Evolutionary conservation across 2,888 invertebrate species (phyloP).

Genomic region (Plagiodera versicolora): DNA sequence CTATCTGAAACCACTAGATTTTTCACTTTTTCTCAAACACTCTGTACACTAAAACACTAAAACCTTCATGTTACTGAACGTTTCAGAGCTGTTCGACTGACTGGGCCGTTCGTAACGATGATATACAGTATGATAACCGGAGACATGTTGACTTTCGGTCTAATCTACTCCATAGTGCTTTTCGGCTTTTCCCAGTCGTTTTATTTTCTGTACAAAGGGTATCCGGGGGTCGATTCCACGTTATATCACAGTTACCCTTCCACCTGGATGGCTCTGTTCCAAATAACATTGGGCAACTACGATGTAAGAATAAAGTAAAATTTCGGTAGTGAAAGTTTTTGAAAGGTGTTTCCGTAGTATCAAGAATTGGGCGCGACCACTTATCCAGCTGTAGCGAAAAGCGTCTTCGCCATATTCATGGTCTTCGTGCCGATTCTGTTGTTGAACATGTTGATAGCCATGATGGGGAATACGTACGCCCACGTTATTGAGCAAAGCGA

Average conservation of each 20-base stretch:
- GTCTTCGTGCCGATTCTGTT: conserved; percentile 95
- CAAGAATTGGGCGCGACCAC: conserved; percentile 86
- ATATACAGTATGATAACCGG: conserved; percentile 99
- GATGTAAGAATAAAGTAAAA: conserved; percentile 68
- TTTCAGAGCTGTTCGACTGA: conserved; percentile 84
- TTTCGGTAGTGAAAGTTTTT: too few species aligned
- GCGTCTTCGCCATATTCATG: conserved; percentile 97
- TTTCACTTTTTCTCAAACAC: too few species aligned
- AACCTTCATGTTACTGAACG: too few species aligned
- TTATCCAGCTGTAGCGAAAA: conserved; percentile 90
- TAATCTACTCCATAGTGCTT: conserved; percentile 92
- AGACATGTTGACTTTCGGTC: conserved; percentile 97
- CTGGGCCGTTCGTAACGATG: conserved; percentile 99
- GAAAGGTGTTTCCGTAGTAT: conserved; percentile 66
- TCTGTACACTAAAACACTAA: too few species aligned
- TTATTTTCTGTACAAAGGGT: conserved; percentile 91
- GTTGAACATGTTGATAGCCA: conserved; percentile 97
- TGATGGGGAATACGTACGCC: conserved; percentile 99
- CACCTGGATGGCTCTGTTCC: conserved; percentile 97
- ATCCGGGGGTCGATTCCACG: conserved; percentile 77
- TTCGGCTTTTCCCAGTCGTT: conserved; percentile 96
- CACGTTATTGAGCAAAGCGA: conserved; percentile 98
- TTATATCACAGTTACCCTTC: conserved; percentile 83
- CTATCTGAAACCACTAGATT: too few species aligned
- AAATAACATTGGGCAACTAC: conserved; percentile 97